These are phyloP conservation scores for Chionomys nivalis DNA, from an alignment of 2,113 vertebrate genomes.

Conservation along the genomic window DNA sequence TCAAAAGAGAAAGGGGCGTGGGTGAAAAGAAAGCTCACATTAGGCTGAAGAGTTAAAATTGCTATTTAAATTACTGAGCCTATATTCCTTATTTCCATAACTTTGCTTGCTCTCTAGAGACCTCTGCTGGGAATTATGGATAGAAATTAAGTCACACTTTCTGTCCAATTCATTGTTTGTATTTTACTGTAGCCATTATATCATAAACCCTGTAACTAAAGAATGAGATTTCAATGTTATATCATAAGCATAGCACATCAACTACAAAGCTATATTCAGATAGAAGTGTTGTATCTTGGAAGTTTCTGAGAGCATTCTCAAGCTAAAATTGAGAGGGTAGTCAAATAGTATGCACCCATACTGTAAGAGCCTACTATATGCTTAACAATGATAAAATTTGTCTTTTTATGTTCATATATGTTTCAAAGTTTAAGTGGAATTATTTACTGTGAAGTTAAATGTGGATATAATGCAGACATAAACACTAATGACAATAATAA, in stretches of 20 bases:
- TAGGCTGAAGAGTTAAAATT: slow-evolving; percentile 64
- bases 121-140: slow-evolving; percentile 64
- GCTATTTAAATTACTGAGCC: slow-evolving; percentile 67
- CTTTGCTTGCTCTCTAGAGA: slow-evolving; percentile 69
- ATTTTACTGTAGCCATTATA: background rate
- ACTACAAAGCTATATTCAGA: background rate
- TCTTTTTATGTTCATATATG: slow-evolving; percentile 30
- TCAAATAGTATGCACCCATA: background rate
- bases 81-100: slow-evolving; percentile 47
- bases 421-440: slow-evolving; percentile 45
- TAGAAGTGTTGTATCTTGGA: background rate
- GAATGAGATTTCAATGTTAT: slow-evolving; percentile 45
- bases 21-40: slow-evolving; percentile 62
- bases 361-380: background rate
- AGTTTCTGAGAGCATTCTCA: slow-evolving; percentile 20
- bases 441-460: slow-evolving; percentile 69
- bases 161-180: slow-evolving; percentile 30
- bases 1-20: slow-evolving; percentile 78
- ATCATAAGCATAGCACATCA: slow-evolving; percentile 16
- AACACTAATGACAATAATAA: background rate
- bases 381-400: slow-evolving; percentile 16
- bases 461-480: background rate
- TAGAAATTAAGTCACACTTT: slow-evolving; percentile 12
- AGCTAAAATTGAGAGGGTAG: background rate
- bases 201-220: slow-evolving; percentile 47